Percentiles rank a stretch among this genome's conserved stretches.
phyloP scores from a whole-genome alignment of 2,113 vertebrate species.

The Podarcis muralis region DNA sequence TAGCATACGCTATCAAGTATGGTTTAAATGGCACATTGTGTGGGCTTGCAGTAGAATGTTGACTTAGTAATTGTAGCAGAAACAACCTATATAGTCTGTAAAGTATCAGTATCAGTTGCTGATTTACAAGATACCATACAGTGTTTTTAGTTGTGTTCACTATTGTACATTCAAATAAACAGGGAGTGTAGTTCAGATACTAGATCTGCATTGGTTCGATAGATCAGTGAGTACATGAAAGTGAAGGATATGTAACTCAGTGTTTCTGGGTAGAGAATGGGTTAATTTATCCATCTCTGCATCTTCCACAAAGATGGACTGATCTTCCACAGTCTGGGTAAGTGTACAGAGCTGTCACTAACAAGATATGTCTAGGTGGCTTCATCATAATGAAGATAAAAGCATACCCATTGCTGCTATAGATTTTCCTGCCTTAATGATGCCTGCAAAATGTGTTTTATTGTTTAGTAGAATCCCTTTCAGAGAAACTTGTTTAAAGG shows the following conservation, averaged over 20 bases:
- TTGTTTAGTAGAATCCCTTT: slow-evolving; percentile 38
- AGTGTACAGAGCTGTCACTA: slow-evolving; percentile 63
- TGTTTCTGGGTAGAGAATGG: slow-evolving; percentile 22
- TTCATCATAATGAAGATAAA: slow-evolving; percentile 73
- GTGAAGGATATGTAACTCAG: not conserved
- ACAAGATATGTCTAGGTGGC: slow-evolving; percentile 67
- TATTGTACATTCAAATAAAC: slow-evolving; percentile 25
- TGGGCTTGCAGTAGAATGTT: slow-evolving; percentile 67
- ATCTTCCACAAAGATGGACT: slow-evolving; percentile 40
- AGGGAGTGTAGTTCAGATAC: slow-evolving; percentile 19
- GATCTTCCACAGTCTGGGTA: slow-evolving; percentile 37
- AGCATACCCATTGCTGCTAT: slow-evolving; percentile 64
- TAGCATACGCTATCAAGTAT: slow-evolving; percentile 63
- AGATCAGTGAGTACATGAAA: not conserved
- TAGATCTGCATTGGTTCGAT: not conserved
- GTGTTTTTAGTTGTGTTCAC: slow-evolving; percentile 20
- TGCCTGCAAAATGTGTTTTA: slow-evolving; percentile 46
- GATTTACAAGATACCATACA: slow-evolving; percentile 52
- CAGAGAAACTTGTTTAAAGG: slow-evolving; percentile 42
- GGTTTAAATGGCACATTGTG: slow-evolving; percentile 63
- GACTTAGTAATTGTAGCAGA: slow-evolving; percentile 56
- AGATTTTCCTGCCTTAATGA: slow-evolving; percentile 64
- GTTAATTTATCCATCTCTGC: slow-evolving; percentile 36
- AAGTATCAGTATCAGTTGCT: slow-evolving; percentile 60
- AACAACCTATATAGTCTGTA: slow-evolving; percentile 57